Evolutionary conservation across 92 coral and sea anemone species (phyloP), one percentile per base, ranked within the genome.

Genomic region (Actinernus sp.): DNA sequence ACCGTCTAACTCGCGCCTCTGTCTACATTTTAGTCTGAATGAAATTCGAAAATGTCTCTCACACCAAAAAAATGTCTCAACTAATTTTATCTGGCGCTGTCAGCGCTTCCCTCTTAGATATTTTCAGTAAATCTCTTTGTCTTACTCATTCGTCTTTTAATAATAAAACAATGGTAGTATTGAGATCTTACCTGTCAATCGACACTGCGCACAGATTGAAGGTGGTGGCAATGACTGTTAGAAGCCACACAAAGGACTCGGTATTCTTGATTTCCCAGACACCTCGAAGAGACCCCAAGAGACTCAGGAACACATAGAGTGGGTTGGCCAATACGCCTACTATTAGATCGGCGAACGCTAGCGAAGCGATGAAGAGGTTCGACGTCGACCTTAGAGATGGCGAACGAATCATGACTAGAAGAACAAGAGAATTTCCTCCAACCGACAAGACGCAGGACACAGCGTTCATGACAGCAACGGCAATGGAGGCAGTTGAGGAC

Each of bases 231-330:
- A 36, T 51, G 1, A 51, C 58, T 1, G 58, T 51, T 36, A 51
- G 17, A 3, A 51, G 58, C 58, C 58, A 51, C 9, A 51, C 58
- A 51, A 51, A 51, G 8, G 58, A 26, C 58, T 51, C 58, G 0
- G 58, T 36, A 26, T 51, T 51, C 33, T 51, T 51, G 6, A 51
- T 25, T 9, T 31, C 58, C 4, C 30, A 36, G 9, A 51, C 34
- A 23, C 30, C 58, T 51, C 58, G 58, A 11, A 51, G 58, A 51
- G 19, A 26, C 7, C 30, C 18, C 58, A 51, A 26, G 10, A 51
- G 11, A 25, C 34, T 51, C 58, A 51, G 17, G 4, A n/a, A 25
- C 26, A 51, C 32, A 25, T 51, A 51, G 20, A 51, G 25, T 9
- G 58, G 58, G 17, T 51, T 51, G 16, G 58, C 58, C 1, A 51